A percentile compares a stretch with the other conserved stretches of the same genome.
Evolutionary conservation across 2,113 vertebrate species (phyloP).

Genomic region (Leuciscus idus): DNA sequence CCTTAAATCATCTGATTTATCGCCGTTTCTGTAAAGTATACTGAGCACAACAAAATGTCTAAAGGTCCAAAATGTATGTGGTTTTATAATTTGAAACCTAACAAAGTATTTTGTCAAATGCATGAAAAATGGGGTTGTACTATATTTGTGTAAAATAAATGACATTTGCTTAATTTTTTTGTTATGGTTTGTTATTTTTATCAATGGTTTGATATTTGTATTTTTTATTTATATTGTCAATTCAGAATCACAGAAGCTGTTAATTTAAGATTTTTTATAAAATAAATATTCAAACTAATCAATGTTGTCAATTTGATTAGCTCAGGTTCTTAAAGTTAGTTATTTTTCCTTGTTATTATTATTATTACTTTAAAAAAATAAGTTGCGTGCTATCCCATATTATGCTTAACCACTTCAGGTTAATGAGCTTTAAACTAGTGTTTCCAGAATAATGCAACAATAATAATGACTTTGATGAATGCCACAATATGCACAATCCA

Average conservation of each 20-base stretch:
- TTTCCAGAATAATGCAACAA: constrained; percentile 45
- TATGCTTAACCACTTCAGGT: constrained; percentile 23
- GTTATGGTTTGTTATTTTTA: too few relatives aligned
- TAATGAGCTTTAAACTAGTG: constrained; percentile 54
- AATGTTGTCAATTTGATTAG: not conserved
- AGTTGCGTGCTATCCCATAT: constrained; percentile 6
- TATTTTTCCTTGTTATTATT: not conserved
- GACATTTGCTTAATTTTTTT: not conserved
- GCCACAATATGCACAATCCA: constrained; percentile 45
- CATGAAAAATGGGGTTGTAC: not conserved
- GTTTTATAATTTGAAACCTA: not conserved
- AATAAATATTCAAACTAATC: not conserved
- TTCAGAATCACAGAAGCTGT: too few relatives aligned
- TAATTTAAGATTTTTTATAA: not conserved
- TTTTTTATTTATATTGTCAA: too few relatives aligned
- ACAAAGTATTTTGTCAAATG: not conserved
- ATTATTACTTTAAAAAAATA: constrained; percentile 4
- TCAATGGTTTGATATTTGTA: too few relatives aligned
- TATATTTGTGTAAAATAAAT: not conserved
- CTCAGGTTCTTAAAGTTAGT: not conserved
- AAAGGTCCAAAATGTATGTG: not conserved
- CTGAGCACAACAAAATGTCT: not conserved
- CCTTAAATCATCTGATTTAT: constrained; percentile 16
- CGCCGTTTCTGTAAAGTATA: not conserved
- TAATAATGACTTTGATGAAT: constrained; percentile 56